These are phyloP conservation scores for Pollenia griseotomentosa DNA, from an alignment of 2,888 invertebrate species.

Conservation along the genomic window DNA sequence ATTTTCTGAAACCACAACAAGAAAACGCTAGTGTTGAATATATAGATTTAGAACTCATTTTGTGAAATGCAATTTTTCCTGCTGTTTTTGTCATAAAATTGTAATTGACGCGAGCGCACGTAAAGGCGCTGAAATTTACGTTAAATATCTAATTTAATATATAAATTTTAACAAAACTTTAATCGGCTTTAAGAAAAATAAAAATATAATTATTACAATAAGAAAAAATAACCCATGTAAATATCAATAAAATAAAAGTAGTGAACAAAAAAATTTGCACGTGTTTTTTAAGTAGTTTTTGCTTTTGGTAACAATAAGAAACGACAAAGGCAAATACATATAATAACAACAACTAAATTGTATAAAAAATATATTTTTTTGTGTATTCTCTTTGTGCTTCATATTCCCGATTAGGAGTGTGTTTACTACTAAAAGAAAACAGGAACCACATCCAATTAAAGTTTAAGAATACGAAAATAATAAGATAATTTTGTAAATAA, in stretches of 20 bases:
- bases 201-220: not conserved
- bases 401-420: conserved; percentile 1
- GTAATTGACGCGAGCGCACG: conserved; percentile 70
- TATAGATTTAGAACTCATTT: conserved; percentile 49
- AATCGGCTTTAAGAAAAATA: conserved; percentile 44
- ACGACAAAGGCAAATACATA: not conserved
- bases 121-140: conserved; percentile 50
- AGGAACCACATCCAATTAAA: conserved; percentile 22
- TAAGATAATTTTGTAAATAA: conserved; percentile 34
- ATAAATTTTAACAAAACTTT: conserved; percentile 13
- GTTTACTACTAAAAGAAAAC: conserved; percentile 25
- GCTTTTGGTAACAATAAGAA: conserved; percentile 42
- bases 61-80: conserved; percentile 44
- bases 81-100: conserved; percentile 70
- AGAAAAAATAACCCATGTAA: conserved; percentile 47
- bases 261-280: conserved; percentile 44
- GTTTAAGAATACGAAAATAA: conserved; percentile 35
- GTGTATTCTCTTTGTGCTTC: conserved; percentile 41
- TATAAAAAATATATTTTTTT: conserved; percentile 47
- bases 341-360: conserved; percentile 30
- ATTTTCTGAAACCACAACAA: conserved; percentile 23
- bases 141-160: conserved; percentile 36
- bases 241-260: conserved; percentile 45
- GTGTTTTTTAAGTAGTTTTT: conserved; percentile 54
- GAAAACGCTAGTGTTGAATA: not conserved